Evolutionary conservation across 2,888 invertebrate genomes (phyloP).

Genomic region (Rhopalosiphum nymphaeae): DNA sequence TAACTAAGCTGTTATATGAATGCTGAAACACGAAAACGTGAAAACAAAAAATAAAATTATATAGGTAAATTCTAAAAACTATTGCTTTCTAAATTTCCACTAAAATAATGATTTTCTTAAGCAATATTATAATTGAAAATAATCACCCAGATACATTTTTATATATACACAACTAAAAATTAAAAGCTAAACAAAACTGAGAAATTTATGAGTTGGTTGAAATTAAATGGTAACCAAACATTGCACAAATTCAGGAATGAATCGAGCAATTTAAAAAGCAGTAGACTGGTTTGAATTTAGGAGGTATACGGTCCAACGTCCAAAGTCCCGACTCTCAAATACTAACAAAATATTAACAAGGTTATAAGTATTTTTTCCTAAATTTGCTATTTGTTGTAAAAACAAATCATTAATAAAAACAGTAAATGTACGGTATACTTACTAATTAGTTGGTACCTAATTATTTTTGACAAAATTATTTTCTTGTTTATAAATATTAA

Average conservation of each 20-base stretch:
- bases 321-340: too few relatives aligned
- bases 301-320: neutral
- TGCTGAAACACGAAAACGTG: neutral
- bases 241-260: neutral
- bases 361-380: neutral
- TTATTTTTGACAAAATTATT: neutral
- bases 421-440: neutral
- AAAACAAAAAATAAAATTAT: neutral
- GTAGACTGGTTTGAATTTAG: neutral
- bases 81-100: neutral
- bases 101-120: neutral
- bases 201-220: neutral
- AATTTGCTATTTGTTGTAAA: neutral
- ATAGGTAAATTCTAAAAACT: neutral
- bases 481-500: neutral
- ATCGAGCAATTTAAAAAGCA: neutral
- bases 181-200: neutral
- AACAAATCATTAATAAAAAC: neutral
- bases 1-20: neutral
- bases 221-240: neutral
- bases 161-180: neutral
- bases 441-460: neutral
- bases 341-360: neutral
- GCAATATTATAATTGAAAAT: neutral
- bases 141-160: neutral